Evolutionary conservation across 2,113 vertebrate genomes (phyloP).

Genomic region (Hippocampus barbouri): DNA sequence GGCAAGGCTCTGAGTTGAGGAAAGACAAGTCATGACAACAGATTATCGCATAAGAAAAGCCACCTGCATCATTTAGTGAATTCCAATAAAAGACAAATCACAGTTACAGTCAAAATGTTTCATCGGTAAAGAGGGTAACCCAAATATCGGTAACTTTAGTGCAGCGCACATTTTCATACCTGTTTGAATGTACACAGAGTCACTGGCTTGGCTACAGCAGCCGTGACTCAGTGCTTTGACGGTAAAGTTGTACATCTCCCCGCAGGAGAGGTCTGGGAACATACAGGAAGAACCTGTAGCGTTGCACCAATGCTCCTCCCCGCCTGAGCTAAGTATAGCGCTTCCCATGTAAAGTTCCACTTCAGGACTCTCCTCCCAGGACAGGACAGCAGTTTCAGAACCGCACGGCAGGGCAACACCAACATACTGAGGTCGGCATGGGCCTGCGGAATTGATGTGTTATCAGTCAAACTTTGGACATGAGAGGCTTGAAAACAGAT

Average conservation of each 20-base stretch:
- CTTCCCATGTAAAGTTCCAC: constrained; percentile 44
- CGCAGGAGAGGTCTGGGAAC: constrained; percentile 56
- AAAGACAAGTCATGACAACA: not conserved
- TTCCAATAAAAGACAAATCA: not conserved
- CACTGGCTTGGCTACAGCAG: constrained; percentile 51
- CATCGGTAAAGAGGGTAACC: no score
- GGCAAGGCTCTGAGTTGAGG: constrained; percentile 49
- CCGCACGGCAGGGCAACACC: constrained; percentile 50
- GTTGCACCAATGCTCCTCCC: constrained; percentile 27
- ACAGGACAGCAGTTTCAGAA: constrained; percentile 39
- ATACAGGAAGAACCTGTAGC: constrained; percentile 45
- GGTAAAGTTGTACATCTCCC: constrained; percentile 60
- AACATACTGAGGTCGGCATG: constrained; percentile 58
- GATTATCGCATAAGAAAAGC: not conserved
- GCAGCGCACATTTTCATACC: constrained; percentile 35
- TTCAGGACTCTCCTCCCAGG: constrained; percentile 55
- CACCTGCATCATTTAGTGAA: not conserved
- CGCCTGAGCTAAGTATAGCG: constrained; percentile 30
- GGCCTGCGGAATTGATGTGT: constrained; percentile 37
- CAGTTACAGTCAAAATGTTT: not conserved
- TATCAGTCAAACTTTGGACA: not conserved
- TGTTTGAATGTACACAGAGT: constrained; percentile 43
- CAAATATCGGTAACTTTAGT: not conserved
- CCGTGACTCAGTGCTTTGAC: constrained; percentile 44
- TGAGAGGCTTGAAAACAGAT: not conserved